phyloP scores from a whole-genome alignment of 2,113 vertebrate genomes.

The Ceyx melanurus region DNA sequence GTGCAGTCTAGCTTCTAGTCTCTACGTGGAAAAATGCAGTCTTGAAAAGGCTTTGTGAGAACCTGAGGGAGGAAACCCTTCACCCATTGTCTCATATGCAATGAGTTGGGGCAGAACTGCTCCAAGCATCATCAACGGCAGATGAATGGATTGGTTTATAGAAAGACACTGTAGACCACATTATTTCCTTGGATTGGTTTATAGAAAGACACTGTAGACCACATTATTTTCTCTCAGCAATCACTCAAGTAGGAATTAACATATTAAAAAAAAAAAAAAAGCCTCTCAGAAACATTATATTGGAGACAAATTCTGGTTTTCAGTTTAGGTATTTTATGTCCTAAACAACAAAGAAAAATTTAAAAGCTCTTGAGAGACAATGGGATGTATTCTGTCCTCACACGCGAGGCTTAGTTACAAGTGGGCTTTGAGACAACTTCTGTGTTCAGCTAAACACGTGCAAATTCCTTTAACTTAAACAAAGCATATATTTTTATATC shows the following conservation, averaged over 20 bases:
- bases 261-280: background rate
- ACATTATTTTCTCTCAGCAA: background rate
- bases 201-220: background rate
- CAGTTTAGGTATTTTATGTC: background rate
- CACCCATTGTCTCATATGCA: background rate
- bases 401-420: constrained; percentile 4
- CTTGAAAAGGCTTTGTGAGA: background rate
- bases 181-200: background rate
- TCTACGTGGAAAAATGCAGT: background rate
- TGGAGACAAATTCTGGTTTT: background rate
- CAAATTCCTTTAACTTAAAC: constrained; percentile 23
- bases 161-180: background rate
- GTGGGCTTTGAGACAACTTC: background rate
- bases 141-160: background rate
- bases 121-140: background rate
- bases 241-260: background rate
- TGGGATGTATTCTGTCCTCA: constrained; percentile 33
- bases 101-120: background rate
- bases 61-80: background rate
- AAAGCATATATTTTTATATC: background rate
- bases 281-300: background rate
- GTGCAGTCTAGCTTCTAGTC: background rate
- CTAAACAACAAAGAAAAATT: constrained; percentile 31
- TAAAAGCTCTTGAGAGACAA: constrained; percentile 30
- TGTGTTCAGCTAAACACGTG: constrained; percentile 12